These are phyloP conservation scores for Drosophila teissieri DNA, from an alignment of 1,140 invertebrate genomes.

Conservation along the genomic window DNA sequence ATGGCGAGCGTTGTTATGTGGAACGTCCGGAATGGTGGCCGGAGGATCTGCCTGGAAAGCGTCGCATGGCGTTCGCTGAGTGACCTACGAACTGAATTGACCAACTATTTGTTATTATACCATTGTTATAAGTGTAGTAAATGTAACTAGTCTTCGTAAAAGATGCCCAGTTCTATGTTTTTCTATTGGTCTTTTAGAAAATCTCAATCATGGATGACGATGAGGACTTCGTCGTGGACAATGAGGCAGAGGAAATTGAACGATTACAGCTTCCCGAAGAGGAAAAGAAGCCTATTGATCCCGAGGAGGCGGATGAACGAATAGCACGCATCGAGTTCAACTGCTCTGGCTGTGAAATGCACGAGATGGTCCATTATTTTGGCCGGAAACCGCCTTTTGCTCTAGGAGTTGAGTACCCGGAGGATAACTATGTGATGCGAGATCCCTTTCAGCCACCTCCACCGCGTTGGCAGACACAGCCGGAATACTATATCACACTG, in stretches of 20 bases:
- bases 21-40: slow-evolving; percentile 94
- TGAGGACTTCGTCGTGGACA: slow-evolving; percentile 41
- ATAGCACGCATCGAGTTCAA: slow-evolving; percentile 86
- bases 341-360: slow-evolving; percentile 88
- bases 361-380: slow-evolving; percentile 90
- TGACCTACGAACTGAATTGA: slow-evolving; percentile 18
- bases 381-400: slow-evolving; percentile 90
- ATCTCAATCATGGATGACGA: slow-evolving; percentile 26
- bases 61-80: slow-evolving; percentile 19
- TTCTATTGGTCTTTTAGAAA: slow-evolving; percentile 39
- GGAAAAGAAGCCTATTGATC: slow-evolving; percentile 37
- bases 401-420: slow-evolving; percentile 87
- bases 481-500: slow-evolving; percentile 89
- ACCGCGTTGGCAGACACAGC: slow-evolving; percentile 84
- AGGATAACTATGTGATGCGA: slow-evolving; percentile 91
- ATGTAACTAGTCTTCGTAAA: slow-evolving; percentile 4
- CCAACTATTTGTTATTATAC: slow-evolving; percentile 9
- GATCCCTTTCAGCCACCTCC: slow-evolving; percentile 91
- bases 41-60: slow-evolving; percentile 86
- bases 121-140: slow-evolving; percentile 42
- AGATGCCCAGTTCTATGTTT: slow-evolving; percentile 12
- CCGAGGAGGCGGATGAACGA: slow-evolving; percentile 60
- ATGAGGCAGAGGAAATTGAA: slow-evolving; percentile 56
- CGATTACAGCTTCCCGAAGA: slow-evolving; percentile 33
- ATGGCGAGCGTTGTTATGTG: slow-evolving; percentile 85